phyloP scores from a whole-genome alignment of 35 echinoderm and acorn worm species.

The Holothuria glaberrima region DNA sequence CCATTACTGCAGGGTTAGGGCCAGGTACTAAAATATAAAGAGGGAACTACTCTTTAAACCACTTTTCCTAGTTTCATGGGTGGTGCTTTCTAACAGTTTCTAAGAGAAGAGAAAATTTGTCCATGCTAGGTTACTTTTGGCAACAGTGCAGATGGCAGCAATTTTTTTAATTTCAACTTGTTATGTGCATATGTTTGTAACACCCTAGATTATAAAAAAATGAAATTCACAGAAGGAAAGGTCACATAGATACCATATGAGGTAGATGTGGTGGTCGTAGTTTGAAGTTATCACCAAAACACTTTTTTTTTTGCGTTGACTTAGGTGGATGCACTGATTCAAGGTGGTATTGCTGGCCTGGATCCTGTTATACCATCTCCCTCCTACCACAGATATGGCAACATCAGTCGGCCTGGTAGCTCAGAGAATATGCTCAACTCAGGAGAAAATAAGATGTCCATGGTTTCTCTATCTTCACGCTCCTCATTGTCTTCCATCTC shows the following conservation, averaged over 20 bases:
- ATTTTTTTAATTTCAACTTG: too few species aligned
- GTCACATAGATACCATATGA: too few species aligned
- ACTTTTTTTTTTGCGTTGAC: neutral
- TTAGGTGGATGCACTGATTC: constrained; percentile 93
- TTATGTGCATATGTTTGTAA: neutral
- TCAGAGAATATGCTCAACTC: constrained; percentile 50
- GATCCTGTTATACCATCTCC: neutral
- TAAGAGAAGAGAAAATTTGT: too few species aligned
- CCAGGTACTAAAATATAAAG: too few species aligned
- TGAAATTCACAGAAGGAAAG: too few species aligned
- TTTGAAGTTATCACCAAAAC: neutral
- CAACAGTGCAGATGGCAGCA: too few species aligned
- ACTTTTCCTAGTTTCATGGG: too few species aligned
- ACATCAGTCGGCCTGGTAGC: constrained; percentile 38
- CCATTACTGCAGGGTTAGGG: too few species aligned
- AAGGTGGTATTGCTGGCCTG: constrained; percentile 75
- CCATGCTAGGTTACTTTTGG: too few species aligned
- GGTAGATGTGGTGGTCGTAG: too few species aligned
- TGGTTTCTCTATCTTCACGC: constrained; percentile 79
- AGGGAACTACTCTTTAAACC: too few species aligned
- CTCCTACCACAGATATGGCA: constrained; percentile 19
- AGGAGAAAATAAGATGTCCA: constrained; percentile 66
- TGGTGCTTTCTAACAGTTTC: too few species aligned
- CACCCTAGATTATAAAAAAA: neutral
- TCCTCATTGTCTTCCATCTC: constrained; percentile 97